Conservation (phyloP, 35 echinoderm and acorn worm genomes). For the Heliocidaris erythrogramma region DNA sequence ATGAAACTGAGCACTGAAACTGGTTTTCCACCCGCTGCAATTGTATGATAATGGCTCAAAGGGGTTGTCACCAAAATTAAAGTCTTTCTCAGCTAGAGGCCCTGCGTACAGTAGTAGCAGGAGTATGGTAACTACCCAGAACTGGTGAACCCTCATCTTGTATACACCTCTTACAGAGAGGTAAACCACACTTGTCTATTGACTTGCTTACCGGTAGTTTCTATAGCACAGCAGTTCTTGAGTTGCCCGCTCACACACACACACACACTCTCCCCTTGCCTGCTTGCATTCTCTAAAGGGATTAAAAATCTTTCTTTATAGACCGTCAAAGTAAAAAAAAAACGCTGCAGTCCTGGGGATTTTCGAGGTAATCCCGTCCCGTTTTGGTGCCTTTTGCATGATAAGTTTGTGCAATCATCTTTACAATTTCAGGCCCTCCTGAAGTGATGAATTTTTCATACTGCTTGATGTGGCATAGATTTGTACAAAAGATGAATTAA, state of each 20-base stretch:
- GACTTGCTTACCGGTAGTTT: background rate
- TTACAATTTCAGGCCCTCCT: background rate
- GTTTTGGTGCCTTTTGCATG: background rate
- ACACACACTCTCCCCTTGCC: background rate
- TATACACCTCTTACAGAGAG: too few relatives aligned
- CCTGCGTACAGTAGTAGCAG: background rate
- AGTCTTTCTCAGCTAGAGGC: background rate
- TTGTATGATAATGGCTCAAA: background rate
- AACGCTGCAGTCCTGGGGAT: background rate
- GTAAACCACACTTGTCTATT: background rate
- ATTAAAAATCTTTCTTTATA: background rate
- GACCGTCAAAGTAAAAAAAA: background rate
- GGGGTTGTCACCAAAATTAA: background rate
- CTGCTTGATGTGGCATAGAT: background rate
- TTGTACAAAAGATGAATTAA: background rate
- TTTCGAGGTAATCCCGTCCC: background rate
- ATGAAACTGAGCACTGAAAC: background rate
- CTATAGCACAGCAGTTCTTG: background rate
- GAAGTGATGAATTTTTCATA: background rate
- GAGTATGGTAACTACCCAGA: background rate
- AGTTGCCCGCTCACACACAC: background rate
- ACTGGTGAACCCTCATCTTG: background rate
- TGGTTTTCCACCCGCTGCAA: background rate
- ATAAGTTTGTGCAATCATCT: background rate
- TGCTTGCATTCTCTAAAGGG: constrained; percentile 6